Conservation (phyloP, 2,888 invertebrate genomes). For the Adineta ricciae region DNA sequence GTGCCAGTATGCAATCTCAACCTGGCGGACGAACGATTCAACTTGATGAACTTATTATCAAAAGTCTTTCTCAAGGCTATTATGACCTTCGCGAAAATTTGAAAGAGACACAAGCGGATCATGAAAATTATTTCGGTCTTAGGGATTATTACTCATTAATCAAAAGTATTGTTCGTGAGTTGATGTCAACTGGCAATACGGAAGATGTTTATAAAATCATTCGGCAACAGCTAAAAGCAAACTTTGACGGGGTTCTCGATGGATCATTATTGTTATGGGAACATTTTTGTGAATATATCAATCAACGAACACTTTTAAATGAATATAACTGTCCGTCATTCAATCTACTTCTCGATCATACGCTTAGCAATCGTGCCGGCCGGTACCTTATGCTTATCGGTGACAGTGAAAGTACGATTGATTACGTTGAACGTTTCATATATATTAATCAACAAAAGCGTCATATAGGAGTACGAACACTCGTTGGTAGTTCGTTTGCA, state of each 20-base stretch:
- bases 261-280: background rate
- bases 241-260: background rate
- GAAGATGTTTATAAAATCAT: background rate
- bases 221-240: background rate
- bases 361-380: background rate
- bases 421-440: slow-evolving; percentile 3
- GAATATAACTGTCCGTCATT: background rate
- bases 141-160: slow-evolving; percentile 31
- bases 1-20: background rate
- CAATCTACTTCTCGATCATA: background rate
- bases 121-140: slow-evolving; percentile 23
- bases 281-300: background rate
- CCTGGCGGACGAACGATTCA: background rate
- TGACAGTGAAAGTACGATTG: background rate
- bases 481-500: background rate
- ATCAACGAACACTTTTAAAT: background rate
- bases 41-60: background rate
- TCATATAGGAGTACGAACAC: background rate
- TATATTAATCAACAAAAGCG: background rate
- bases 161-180: slow-evolving; percentile 16
- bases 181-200: background rate
- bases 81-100: background rate
- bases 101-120: background rate
- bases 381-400: background rate
- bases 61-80: background rate